phyloP scores from a whole-genome alignment of 2,113 vertebrate genomes.

The Anas platyrhynchos region DNA sequence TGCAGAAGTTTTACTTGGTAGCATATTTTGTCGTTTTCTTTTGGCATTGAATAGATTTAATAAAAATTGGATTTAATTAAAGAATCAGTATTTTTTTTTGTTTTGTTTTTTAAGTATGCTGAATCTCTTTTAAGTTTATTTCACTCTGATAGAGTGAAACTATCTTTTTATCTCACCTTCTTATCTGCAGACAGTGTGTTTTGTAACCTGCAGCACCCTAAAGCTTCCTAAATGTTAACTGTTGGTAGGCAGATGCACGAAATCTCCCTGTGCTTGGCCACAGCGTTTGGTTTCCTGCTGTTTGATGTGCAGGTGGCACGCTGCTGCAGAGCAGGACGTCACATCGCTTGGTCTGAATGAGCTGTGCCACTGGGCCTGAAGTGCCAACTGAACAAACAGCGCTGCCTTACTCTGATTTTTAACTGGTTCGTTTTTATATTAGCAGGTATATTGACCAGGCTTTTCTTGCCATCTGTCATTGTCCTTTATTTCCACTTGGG shows the following conservation, averaged over 20 bases:
- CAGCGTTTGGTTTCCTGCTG: background rate
- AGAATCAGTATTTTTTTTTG: accelerated
- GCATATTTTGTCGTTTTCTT: background rate
- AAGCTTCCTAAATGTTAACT: accelerated
- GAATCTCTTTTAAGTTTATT: background rate
- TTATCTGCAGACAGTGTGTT: background rate
- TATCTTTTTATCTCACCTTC: background rate
- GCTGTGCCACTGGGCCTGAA: background rate
- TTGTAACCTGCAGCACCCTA: background rate
- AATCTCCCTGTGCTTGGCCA: background rate
- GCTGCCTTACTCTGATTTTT: background rate
- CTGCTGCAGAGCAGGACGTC: background rate
- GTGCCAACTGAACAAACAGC: background rate
- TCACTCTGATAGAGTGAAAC: background rate
- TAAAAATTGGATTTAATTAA: background rate
- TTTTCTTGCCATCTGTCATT: background rate
- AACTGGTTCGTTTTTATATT: background rate
- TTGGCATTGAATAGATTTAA: background rate
- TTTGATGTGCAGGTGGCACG: background rate
- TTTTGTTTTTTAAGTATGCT: background rate
- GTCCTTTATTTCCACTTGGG: background rate
- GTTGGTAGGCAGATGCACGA: background rate
- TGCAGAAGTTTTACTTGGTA: background rate
- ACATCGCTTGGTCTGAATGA: accelerated
- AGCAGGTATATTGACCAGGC: background rate